Percentiles rank a stretch among this genome's conserved stretches.
Conservation (phyloP, 1,140 invertebrate genomes). For the Drosophila guanche region DNA sequence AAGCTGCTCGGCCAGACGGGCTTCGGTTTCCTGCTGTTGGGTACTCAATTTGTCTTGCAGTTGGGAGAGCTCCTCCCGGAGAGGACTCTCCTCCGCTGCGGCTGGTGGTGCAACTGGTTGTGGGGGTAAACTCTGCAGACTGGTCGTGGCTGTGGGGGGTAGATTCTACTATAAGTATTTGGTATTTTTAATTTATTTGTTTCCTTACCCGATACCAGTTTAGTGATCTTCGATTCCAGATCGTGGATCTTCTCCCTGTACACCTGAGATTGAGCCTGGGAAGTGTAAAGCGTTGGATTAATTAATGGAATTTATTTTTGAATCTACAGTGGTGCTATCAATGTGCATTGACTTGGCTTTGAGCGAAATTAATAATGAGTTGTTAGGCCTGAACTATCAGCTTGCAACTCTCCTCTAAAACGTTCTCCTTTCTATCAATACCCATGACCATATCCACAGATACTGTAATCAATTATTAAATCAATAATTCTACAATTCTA, state of each 20-base stretch:
- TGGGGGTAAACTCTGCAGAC: conserved; percentile 44
- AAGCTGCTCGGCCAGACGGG: conserved; percentile 75
- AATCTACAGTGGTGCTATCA: neutral
- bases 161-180: neutral
- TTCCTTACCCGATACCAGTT: conserved; percentile 62
- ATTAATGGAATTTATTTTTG: neutral
- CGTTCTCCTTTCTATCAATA: no score
- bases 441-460: no score
- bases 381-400: no score
- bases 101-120: conserved; percentile 30
- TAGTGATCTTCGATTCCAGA: conserved; percentile 83
- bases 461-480: no score
- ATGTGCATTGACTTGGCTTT: conserved; percentile 34
- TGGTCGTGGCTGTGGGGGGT: conserved; percentile 37
- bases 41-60: conserved; percentile 77
- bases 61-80: conserved; percentile 80
- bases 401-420: no score
- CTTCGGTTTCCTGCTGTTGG: conserved; percentile 39
- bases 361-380: no score
- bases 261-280: conserved; percentile 76
- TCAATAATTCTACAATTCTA: no score
- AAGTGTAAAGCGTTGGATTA: neutral
- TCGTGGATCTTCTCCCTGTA: conserved; percentile 83
- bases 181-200: neutral
- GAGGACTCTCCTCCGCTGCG: conserved; percentile 18